phyloP scores from a whole-genome alignment of 1,140 invertebrate genomes.

The Periplaneta americana region DNA sequence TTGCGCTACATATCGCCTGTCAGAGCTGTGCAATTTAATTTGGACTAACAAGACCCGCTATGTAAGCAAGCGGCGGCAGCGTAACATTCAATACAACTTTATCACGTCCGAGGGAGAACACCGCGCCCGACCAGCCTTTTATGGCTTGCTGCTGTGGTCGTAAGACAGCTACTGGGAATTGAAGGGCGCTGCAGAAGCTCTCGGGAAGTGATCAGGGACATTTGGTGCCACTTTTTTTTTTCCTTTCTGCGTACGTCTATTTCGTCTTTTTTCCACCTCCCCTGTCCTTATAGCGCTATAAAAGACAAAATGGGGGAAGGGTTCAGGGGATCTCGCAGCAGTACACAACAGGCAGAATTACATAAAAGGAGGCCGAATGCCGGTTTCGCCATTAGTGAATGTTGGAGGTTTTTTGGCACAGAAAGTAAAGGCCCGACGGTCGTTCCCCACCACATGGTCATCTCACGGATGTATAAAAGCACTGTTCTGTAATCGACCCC shows the following conservation, averaged over 20 bases:
- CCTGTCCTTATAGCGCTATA: neutral
- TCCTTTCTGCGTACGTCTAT: neutral
- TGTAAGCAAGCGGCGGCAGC: neutral
- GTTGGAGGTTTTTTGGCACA: neutral
- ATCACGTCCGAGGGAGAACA: neutral
- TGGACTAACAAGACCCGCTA: neutral
- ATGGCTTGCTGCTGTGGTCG: neutral
- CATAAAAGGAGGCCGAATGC: neutral
- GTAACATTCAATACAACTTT: neutral
- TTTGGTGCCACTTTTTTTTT: neutral
- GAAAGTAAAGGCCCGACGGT: neutral
- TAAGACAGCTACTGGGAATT: neutral
- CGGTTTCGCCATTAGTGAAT: neutral
- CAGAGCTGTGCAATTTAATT: neutral
- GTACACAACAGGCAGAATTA: neutral
- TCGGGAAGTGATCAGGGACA: neutral
- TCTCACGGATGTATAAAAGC: neutral
- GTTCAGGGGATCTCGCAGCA: neutral
- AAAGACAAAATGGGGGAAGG: neutral
- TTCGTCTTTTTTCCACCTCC: neutral
- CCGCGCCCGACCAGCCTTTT: neutral
- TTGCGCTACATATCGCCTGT: no score
- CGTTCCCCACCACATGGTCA: neutral
- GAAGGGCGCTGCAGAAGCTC: neutral
- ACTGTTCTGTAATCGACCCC: neutral